Evolutionary conservation across 2,888 invertebrate species (phyloP), one percentile per base, ranked within the genome.

Genomic region (Chaetoderma sp.): DNA sequence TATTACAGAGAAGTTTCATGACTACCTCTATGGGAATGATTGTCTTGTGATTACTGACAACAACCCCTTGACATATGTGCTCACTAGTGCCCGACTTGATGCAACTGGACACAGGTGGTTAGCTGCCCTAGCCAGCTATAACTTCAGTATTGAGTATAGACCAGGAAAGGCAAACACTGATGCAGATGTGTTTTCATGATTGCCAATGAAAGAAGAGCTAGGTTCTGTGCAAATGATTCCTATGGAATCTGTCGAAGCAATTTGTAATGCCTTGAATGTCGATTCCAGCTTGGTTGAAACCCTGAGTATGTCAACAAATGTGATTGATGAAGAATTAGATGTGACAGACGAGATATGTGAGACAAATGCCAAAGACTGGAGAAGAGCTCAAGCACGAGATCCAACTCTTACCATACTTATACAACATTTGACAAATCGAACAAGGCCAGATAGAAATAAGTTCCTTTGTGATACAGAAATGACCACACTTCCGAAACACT

Each of bases 41-140:
- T 25, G n/a, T n/a, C n/a, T 27, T 25, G 50, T 50, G 5, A 27
- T 23, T 25, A 50, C 50, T 8, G n/a, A 47, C 57, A 63, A 63
- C 42, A 66, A 62, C 21, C 66, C 63, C 16, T 45, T 60, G 25
- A 67, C 64, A 5, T 67, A 64, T 47, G 50, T 56, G 4, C 45
- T 65, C 1, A 57, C 60, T 1, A 49, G 60, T 33, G 60, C 65
- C 13, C 60, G 61, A 28, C 42, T 68, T 30, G 65, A 65, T 57
- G 64, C 65, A 3, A 61, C 57, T 3, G 60, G 64, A 10, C 67
- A 65, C 21, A 28, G 67, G 13, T 68, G 65, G 64, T 13, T 65
- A 23, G 60, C 60, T 16, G 64, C 36, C 4, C 42, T 68, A 36
- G n/a, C 56, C 1, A 44, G 56, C 21, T 68, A 60, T 36, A 47